phyloP scores from a whole-genome alignment of 2,113 vertebrate genomes.

The Trichechus manatus region DNA sequence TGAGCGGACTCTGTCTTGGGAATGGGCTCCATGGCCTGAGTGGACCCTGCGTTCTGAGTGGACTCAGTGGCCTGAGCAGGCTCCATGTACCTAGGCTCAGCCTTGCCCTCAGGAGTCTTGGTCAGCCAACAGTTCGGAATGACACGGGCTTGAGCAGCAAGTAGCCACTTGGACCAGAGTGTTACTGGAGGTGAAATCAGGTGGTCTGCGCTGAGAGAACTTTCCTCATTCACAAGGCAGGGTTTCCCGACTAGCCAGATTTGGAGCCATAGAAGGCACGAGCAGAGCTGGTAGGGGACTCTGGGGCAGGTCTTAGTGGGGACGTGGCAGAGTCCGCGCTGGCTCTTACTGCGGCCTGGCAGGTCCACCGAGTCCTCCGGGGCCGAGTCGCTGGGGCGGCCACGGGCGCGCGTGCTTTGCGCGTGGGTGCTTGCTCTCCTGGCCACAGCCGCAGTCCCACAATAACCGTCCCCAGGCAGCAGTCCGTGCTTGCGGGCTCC shows the following conservation, averaged over 20 bases:
- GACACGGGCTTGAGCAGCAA: background rate
- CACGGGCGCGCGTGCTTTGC: too few relatives aligned
- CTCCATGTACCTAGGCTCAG: background rate
- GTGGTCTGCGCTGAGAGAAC: background rate
- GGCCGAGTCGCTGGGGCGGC: fast-evolving
- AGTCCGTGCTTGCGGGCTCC: too few relatives aligned
- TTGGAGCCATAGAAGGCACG: background rate
- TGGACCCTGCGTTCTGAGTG: background rate
- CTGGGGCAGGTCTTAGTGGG: background rate
- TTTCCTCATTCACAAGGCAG: background rate
- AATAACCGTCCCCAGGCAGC: too few relatives aligned
- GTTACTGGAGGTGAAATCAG: background rate
- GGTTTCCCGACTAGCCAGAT: too few relatives aligned
- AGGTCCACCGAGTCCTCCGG: background rate
- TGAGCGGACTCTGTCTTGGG: background rate
- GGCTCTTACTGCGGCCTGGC: background rate
- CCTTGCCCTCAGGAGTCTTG: background rate
- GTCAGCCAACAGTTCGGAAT: background rate
- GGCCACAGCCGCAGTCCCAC: too few relatives aligned
- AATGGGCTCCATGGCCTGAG: background rate
- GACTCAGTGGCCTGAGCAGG: background rate
- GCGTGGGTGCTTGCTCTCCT: background rate
- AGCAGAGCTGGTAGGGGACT: too few relatives aligned
- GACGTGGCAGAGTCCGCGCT: background rate
- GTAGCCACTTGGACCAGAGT: background rate